Evolutionary conservation across 2,113 vertebrate genomes (phyloP).

Genomic region (Chitala chitala): DNA sequence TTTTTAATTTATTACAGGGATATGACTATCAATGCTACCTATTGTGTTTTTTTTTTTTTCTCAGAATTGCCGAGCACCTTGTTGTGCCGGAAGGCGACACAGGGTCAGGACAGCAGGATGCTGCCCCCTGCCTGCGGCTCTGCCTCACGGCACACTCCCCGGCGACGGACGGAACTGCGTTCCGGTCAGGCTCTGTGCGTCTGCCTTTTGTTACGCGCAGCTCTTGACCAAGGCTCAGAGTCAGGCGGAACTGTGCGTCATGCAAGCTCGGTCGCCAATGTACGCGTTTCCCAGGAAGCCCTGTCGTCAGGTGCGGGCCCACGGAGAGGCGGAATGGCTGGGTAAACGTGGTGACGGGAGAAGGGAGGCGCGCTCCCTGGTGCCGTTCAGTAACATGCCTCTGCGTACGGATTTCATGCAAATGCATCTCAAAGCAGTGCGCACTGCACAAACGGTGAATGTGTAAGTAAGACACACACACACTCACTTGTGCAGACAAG

Average conservation of each 20-base stretch:
- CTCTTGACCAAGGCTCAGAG: neutral
- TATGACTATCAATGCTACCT: conserved; percentile 63
- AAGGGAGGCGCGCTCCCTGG: neutral
- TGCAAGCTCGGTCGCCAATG: no score
- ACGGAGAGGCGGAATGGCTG: no score
- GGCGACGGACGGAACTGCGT: neutral
- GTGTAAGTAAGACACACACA: no score
- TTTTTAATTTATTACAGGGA: conserved; percentile 64
- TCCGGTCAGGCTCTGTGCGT: neutral
- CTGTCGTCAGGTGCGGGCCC: no score
- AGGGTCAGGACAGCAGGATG: conserved; percentile 32
- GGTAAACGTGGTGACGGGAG: no score
- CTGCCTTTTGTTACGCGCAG: neutral
- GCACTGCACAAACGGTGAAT: neutral
- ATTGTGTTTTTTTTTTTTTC: conserved; percentile 40
- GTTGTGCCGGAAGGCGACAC: conserved; percentile 3
- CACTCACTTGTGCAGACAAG: neutral
- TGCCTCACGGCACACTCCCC: conserved; percentile 13
- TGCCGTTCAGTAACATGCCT: neutral
- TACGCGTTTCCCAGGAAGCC: no score
- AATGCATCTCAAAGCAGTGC: no score
- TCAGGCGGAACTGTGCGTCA: no score
- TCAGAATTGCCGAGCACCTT: conserved; percentile 37
- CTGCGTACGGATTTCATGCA: no score
- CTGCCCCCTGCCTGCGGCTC: conserved; percentile 49